phyloP scores from a whole-genome alignment of 2,113 vertebrate species.

The Neopipo cinnamomea region DNA sequence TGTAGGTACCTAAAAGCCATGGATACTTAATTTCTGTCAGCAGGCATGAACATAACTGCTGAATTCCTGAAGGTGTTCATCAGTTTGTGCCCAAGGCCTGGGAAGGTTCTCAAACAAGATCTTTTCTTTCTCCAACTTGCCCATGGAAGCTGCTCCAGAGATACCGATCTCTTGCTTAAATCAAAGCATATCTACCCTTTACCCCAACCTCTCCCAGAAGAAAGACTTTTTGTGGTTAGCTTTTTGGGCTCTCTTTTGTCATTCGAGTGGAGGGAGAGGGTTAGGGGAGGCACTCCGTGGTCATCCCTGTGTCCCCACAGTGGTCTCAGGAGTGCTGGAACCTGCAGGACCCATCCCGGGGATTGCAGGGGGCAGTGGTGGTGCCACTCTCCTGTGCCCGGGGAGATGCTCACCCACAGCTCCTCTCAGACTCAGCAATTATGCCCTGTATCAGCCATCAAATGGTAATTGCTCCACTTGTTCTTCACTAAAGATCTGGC shows the following conservation, averaged over 20 bases:
- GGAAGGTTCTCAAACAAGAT: not conserved
- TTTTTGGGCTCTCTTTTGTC: not conserved
- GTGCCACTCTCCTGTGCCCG: not conserved
- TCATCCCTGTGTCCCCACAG: not conserved
- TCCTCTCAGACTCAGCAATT: not conserved
- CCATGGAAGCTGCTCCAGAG: not conserved
- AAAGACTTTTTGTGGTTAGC: not conserved
- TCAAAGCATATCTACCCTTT: not conserved
- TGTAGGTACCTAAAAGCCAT: not conserved
- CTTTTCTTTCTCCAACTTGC: not conserved
- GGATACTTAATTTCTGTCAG: not conserved
- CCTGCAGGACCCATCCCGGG: not conserved
- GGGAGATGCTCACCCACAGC: not conserved
- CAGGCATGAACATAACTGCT: not conserved
- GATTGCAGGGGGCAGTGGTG: too few relatives aligned
- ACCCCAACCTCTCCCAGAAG: not conserved
- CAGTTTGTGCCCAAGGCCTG: not conserved
- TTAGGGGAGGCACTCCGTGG: not conserved
- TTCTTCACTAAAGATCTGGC: not conserved
- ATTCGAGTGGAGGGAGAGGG: too few relatives aligned
- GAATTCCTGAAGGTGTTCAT: not conserved
- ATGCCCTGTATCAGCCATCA: not conserved
- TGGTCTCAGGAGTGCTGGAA: too few relatives aligned
- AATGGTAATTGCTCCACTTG: not conserved
- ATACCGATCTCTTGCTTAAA: not conserved